A percentile compares a stretch with the other conserved stretches of the same genome.
Evolutionary conservation across 2,888 invertebrate species (phyloP).

Genomic region (Isoperla grammatica): DNA sequence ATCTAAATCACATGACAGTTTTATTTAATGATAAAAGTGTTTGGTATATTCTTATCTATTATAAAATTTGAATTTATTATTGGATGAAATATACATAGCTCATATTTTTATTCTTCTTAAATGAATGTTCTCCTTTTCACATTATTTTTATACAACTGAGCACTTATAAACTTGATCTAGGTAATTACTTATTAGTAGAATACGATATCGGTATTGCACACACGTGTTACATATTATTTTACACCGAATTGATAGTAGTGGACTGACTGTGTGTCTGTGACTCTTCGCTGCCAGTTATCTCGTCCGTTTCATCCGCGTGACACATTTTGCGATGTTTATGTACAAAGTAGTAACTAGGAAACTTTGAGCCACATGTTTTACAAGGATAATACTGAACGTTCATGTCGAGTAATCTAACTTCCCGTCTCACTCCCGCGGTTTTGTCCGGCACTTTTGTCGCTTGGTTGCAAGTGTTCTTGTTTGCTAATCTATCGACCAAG

Average conservation of each 20-base stretch:
- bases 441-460: conserved; percentile 33
- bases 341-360: conserved; percentile 90
- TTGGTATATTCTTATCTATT: no score
- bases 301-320: conserved; percentile 59
- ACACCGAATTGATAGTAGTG: conserved; percentile 17
- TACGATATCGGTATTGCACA: no score
- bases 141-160: no score
- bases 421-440: conserved; percentile 40
- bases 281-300: conserved; percentile 38
- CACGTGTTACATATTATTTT: background rate
- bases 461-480: conserved; percentile 20
- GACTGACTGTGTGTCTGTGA: conserved; percentile 23
- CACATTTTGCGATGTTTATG: conserved; percentile 86
- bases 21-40: no score
- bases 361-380: conserved; percentile 87
- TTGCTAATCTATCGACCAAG: conserved; percentile 20
- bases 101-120: no score
- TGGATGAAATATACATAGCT: conserved; percentile 32
- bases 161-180: no score
- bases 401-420: conserved; percentile 63
- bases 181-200: no score
- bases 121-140: no score
- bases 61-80: background rate
- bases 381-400: conserved; percentile 90
- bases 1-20: no score